Percentiles rank a stretch among this genome's conserved stretches.
Evolutionary conservation across 2,113 vertebrate species (phyloP).

Genomic region (Phodopus roborovskii): DNA sequence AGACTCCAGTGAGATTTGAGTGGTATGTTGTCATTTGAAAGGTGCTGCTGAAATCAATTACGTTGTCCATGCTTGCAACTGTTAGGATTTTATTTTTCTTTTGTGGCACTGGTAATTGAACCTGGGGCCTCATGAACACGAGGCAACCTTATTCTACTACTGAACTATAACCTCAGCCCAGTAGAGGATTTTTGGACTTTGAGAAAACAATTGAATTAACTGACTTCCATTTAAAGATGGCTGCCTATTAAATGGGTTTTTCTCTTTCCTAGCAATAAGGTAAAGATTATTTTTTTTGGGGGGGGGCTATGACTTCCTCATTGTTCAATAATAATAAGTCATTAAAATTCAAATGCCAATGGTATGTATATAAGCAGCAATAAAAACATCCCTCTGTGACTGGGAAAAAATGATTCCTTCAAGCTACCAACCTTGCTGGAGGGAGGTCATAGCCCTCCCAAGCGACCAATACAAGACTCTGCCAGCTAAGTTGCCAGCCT

Average conservation of each 20-base stretch:
- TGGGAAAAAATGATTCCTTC: neutral
- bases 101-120: neutral
- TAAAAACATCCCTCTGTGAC: too few relatives aligned
- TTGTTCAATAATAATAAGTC: neutral
- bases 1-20: neutral
- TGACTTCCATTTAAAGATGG: slow-evolving; percentile 2
- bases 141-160: neutral
- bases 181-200: neutral
- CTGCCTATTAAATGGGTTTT: neutral
- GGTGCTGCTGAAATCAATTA: neutral
- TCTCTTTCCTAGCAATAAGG: neutral
- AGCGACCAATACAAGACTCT: neutral
- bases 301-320: neutral
- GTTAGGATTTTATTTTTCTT: neutral
- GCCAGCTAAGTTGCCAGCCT: neutral
- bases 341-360: neutral
- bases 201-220: slow-evolving; percentile 15
- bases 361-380: neutral
- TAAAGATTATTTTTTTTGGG: neutral
- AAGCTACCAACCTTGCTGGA: neutral
- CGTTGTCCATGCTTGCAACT: slow-evolving; percentile 8
- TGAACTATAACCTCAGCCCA: neutral
- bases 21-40: slow-evolving; percentile 30
- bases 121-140: neutral
- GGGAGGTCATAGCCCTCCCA: neutral